Evolutionary conservation across 2,797 vertebrate species (phyloP).

Genomic region (Scarus forsteni): DNA sequence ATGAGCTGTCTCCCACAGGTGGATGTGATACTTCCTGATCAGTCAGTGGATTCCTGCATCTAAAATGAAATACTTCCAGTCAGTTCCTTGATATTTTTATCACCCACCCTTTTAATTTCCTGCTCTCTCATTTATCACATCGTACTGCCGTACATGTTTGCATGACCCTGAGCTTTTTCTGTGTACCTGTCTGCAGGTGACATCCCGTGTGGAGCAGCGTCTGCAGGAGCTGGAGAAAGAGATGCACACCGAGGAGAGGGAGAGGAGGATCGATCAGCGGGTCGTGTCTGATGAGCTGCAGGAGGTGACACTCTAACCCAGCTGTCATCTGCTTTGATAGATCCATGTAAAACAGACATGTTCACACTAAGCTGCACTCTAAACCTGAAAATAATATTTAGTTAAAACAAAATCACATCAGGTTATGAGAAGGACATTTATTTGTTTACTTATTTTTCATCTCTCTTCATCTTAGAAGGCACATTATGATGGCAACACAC

Average conservation of each 20-base stretch:
- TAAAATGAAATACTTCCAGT: conserved; percentile 17
- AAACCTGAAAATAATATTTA: not conserved
- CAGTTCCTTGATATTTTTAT: conserved; percentile 31
- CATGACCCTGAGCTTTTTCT: conserved; percentile 33
- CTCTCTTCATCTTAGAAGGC: too few species aligned
- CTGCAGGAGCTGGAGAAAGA: conserved; percentile 92
- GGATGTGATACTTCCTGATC: conserved; percentile 50
- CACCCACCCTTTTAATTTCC: conserved; percentile 58
- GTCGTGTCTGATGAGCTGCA: conserved; percentile 86
- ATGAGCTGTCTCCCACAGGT: conserved; percentile 46
- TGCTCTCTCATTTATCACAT: conserved; percentile 57
- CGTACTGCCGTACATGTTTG: conserved; percentile 29
- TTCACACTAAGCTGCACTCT: conserved; percentile 9
- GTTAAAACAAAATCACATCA: not conserved
- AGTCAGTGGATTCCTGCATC: conserved; percentile 1
- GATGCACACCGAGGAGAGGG: conserved; percentile 80
- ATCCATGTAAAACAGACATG: conserved; percentile 14
- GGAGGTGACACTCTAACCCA: conserved; percentile 84
- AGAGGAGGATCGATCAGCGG: conserved; percentile 83
- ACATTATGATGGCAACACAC: too few species aligned
- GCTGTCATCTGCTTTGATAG: conserved; percentile 26
- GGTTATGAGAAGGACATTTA: not conserved
- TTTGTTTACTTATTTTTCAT: too few species aligned
- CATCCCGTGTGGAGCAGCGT: conserved; percentile 89
- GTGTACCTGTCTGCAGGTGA: conserved; percentile 80